A percentile compares a stretch with the other conserved stretches of the same genome.
phyloP scores from a whole-genome alignment of 30 jellyfish, hydroid and myxozoan species.

The Aurelia sp. region DNA sequence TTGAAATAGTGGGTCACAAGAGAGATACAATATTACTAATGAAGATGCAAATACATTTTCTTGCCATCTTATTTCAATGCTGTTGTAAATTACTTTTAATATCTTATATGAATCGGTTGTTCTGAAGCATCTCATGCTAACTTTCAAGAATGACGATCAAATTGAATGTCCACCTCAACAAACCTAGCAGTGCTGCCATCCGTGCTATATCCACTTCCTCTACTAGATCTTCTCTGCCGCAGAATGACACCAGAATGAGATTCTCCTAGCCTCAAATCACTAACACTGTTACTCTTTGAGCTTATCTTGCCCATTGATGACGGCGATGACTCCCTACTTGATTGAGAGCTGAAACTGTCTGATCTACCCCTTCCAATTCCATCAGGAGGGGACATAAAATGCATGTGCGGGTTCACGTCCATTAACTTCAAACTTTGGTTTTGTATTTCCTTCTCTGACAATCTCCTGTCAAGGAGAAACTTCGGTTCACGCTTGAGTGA shows the following conservation, averaged over 20 bases:
- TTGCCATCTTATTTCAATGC: too few relatives aligned
- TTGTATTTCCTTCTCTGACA: constrained; percentile 54
- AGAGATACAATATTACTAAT: too few relatives aligned
- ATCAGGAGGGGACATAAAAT: constrained; percentile 72
- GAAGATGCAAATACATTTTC: too few relatives aligned
- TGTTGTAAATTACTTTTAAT: too few relatives aligned
- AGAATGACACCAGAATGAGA: constrained; percentile 15
- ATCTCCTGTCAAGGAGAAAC: constrained; percentile 38
- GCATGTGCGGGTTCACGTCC: constrained; percentile 56
- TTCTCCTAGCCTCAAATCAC: constrained; percentile 60
- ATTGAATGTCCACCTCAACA: background rate
- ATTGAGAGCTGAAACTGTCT: constrained; percentile 79
- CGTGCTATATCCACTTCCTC: constrained; percentile 76
- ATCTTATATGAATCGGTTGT: too few relatives aligned
- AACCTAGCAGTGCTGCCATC: constrained; percentile 76
- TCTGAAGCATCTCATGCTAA: too few relatives aligned
- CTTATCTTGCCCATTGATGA: constrained; percentile 62
- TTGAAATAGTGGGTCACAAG: too few relatives aligned
- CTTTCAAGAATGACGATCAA: background rate
- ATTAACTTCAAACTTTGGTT: constrained; percentile 31
- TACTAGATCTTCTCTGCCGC: constrained; percentile 70
- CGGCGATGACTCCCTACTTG: constrained; percentile 81
- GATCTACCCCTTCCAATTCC: constrained; percentile 83
- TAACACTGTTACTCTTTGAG: constrained; percentile 67
- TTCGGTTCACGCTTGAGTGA: constrained; percentile 68